Conservation (phyloP, 2,113 vertebrate species). For the Anarhynchus alexandrinus region DNA sequence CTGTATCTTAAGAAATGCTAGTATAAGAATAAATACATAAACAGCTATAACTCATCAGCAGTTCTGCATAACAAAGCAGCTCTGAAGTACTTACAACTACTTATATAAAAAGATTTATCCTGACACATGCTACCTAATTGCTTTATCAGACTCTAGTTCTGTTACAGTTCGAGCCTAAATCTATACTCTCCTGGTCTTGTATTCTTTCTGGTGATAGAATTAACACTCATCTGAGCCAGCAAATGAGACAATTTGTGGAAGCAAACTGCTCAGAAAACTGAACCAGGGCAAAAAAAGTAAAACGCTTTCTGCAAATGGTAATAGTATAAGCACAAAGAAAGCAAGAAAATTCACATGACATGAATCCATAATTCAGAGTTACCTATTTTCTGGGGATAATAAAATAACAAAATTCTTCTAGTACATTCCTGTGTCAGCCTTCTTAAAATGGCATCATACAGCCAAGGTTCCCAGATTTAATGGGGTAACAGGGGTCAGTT, state of each 20-base stretch:
- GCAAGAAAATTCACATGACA: not conserved
- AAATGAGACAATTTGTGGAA: not conserved
- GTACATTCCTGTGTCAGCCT: not conserved
- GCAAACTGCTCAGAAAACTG: not conserved
- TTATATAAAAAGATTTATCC: not conserved
- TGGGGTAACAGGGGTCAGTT: rapidly evolving
- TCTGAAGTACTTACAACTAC: not conserved
- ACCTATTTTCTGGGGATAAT: not conserved
- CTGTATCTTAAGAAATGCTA: not conserved
- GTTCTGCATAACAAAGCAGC: not conserved
- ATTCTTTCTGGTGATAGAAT: not conserved
- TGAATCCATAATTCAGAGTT: not conserved
- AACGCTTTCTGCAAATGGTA: not conserved
- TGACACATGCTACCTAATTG: not conserved
- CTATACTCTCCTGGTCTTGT: not conserved
- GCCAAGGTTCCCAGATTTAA: not conserved
- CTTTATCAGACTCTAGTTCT: not conserved
- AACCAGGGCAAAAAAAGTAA: not conserved
- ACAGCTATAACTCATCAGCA: not conserved
- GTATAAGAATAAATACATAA: not conserved
- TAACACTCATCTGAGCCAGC: not conserved
- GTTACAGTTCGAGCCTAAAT: not conserved
- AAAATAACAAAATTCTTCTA: not conserved
- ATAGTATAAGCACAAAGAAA: not conserved
- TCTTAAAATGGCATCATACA: not conserved